Base-by-base conservation (phyloP, 2,113 vertebrate genomes). In the Chaetops frenatus region DNA sequence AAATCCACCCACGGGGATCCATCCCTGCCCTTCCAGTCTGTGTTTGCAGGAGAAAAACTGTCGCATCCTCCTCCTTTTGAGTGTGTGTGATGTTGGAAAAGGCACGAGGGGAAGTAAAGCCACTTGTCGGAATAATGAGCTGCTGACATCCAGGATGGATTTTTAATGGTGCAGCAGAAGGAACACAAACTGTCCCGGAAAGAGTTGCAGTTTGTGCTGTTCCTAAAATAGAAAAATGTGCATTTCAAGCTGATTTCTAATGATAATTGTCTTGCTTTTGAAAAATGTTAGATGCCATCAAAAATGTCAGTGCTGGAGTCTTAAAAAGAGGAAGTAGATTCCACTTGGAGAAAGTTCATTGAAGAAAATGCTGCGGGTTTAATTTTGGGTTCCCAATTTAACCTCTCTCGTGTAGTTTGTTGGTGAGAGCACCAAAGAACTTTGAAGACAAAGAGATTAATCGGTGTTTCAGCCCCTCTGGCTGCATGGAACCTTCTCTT, bases 31-130 rank as follows among this genome's bases (percentile, higher is more conserved):
- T 57, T 53, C 84, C 66, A 48, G 21, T 27, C 36, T 48, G 82
- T 38, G 61, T 83, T 96, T 97, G 94, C 88, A 81, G 90, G 77
- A 71, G 89, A 72, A 92, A 88, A 82, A 88, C 51, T 71, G 47
- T 19, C 3, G 2, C 14, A 9, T 88, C 44, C 83, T 95, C 90
- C 57, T 90, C 51, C 69, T 35, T 82, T 56, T 35, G 40, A 69
- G 91, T 87, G 67, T 73, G 24, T 44, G 70, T 77, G 88, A 89
- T 85, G 57, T 92, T 92, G 87, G 36, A 76, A 60, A 81, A 80
- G 84, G 38, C 56, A 51, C 38, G 81, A 92, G 71, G 60, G 44
- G 56, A 81, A 73, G 44, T 61, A 31, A 72, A 66, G 64, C 47
- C 64, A 10, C 60, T 86, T 38, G 44, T 87, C 53, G 91, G 69